These are phyloP conservation scores for Caenorhabditis sinica DNA, from an alignment of 2,888 invertebrate genomes.

Conservation along the genomic window DNA sequence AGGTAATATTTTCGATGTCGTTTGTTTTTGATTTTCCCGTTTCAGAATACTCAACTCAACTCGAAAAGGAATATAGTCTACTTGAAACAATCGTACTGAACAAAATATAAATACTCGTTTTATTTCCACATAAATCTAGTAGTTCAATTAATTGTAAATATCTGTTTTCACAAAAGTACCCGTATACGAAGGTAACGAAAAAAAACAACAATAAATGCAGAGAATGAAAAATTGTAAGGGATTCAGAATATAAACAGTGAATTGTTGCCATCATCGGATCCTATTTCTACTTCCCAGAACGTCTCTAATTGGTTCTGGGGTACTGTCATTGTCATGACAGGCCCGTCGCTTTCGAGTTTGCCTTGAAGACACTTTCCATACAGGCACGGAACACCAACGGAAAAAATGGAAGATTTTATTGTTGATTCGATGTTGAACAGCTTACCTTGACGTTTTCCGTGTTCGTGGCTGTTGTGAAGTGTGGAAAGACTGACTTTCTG, in stretches of 20 bases:
- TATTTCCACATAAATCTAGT: not conserved
- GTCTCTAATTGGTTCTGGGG: not conserved
- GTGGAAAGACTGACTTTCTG: constrained; percentile 59
- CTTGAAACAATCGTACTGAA: not conserved
- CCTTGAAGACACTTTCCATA: constrained; percentile 69
- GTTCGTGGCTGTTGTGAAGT: constrained; percentile 65
- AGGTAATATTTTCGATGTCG: constrained; percentile 7
- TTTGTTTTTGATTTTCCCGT: not conserved
- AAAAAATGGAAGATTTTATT: not conserved
- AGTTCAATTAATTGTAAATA: no score
- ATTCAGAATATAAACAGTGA: not conserved
- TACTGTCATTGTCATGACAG: constrained; percentile 43
- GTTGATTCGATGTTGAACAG: no score
- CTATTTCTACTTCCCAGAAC: not conserved
- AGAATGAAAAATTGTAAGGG: not conserved
- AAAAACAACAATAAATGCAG: not conserved
- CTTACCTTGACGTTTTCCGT: constrained; percentile 62
- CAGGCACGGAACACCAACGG: constrained; percentile 65
- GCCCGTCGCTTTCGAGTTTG: constrained; percentile 65
- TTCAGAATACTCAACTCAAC: not conserved
- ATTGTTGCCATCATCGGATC: not conserved
- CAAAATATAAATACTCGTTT: constrained; percentile 5
- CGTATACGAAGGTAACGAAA: no score
- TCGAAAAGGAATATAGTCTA: not conserved
- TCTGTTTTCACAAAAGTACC: no score